These are phyloP conservation scores for Achatina immaculata DNA, from an alignment of 1,140 invertebrate genomes.

Conservation along the genomic window DNA sequence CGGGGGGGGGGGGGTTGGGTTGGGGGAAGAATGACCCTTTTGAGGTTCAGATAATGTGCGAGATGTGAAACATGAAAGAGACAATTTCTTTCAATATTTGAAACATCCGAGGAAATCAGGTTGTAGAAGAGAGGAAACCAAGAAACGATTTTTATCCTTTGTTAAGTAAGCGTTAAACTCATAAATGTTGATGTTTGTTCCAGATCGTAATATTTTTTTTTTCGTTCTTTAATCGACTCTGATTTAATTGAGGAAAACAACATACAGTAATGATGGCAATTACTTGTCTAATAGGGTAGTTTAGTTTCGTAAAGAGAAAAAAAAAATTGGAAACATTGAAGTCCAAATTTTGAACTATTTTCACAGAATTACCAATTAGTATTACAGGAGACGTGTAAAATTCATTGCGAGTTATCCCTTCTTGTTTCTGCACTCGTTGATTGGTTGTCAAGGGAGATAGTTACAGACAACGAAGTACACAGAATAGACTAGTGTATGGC, in stretches of 20 bases:
- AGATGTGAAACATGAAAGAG: too few species aligned
- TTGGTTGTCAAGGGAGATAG: neutral
- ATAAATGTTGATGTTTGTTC: neutral
- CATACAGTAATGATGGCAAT: neutral
- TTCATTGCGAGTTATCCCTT: neutral
- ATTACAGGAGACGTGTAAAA: neutral
- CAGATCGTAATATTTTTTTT: neutral
- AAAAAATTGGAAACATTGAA: too few species aligned
- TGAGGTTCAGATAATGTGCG: too few species aligned
- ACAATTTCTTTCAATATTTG: too few species aligned
- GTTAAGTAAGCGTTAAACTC: neutral
- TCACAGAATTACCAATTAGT: constrained; percentile 5
- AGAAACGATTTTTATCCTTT: neutral
- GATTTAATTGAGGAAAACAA: neutral
- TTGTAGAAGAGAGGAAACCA: too few species aligned
- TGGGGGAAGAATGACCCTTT: too few species aligned
- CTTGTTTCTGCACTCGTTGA: neutral
- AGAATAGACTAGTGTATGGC: neutral
- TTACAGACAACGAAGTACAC: too few species aligned
- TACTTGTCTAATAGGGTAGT: neutral
- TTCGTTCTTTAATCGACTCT: neutral
- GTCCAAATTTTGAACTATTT: neutral
- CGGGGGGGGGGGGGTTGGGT: too few species aligned
- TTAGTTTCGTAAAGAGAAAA: neutral
- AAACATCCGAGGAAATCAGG: too few species aligned